These are phyloP conservation scores for Rhagoletis pomonella DNA, from an alignment of 1,140 invertebrate genomes.

Conservation along the genomic window DNA sequence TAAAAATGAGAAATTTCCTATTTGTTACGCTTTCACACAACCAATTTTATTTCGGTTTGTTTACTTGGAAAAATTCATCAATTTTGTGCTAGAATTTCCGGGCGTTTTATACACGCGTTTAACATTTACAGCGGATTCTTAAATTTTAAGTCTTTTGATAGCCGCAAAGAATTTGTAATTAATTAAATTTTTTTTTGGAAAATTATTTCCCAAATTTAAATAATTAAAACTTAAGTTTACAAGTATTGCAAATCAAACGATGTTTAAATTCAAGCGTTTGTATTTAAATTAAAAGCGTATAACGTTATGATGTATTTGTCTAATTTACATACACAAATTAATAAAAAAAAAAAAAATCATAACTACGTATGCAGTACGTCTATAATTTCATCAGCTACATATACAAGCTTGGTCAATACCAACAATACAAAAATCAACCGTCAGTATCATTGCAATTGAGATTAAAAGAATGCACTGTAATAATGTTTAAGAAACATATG, in stretches of 20 bases:
- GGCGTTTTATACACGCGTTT: no score
- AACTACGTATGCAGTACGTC: no score
- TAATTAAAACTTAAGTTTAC: background rate
- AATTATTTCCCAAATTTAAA: background rate
- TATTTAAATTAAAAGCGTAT: background rate
- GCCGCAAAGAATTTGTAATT: no score
- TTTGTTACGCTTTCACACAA: no score
- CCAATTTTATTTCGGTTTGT: background rate
- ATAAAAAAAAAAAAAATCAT: background rate
- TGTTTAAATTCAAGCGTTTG: background rate
- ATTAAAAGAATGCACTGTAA: conserved; percentile 18
- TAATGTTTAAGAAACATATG: background rate
- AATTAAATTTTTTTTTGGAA: background rate
- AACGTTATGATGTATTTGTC: background rate
- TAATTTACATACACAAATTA: background rate
- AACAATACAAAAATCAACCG: background rate
- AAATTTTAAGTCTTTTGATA: no score
- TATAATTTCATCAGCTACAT: background rate
- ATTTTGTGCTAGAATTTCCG: no score
- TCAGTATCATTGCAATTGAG: conserved; percentile 50
- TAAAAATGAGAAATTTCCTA: no score
- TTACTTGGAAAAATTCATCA: background rate
- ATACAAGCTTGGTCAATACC: background rate
- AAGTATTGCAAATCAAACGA: conserved; percentile 42
- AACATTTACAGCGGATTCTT: no score